These are phyloP conservation scores for Brachyalestes nurse DNA, from an alignment of 2,797 vertebrate genomes.

Conservation along the genomic window DNA sequence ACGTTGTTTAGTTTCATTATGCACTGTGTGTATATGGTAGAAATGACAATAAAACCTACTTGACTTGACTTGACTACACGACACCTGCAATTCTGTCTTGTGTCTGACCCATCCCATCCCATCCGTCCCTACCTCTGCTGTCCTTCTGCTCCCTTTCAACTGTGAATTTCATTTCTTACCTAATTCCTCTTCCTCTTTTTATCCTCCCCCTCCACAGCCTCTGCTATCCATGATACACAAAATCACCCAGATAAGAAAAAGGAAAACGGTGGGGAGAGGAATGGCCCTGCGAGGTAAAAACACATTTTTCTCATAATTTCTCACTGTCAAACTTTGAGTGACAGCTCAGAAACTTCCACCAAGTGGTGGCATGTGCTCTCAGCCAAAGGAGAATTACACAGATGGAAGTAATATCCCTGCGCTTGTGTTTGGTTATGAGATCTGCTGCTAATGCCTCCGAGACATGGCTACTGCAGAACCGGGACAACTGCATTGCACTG, in stretches of 20 bases:
- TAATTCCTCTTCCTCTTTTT: not conserved
- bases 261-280: not conserved
- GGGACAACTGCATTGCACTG: slow-evolving; percentile 16
- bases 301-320: slow-evolving; percentile 26
- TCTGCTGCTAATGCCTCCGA: slow-evolving; percentile 14
- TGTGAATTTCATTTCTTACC: not conserved
- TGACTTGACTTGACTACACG: no score
- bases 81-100: slow-evolving; percentile 4
- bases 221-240: slow-evolving; percentile 4
- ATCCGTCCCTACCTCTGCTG: no score
- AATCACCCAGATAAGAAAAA: slow-evolving; percentile 14
- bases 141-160: not conserved
- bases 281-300: slow-evolving; percentile 10
- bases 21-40: no score
- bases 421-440: slow-evolving; percentile 29
- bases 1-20: no score
- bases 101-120: no score
- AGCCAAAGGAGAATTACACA: slow-evolving; percentile 3
- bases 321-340: slow-evolving; percentile 46
- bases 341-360: slow-evolving; percentile 42
- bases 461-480: not conserved
- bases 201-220: not conserved
- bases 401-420: slow-evolving; percentile 22
- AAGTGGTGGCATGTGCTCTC: slow-evolving; percentile 20
- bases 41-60: no score